Conservation (phyloP, 2,888 invertebrate genomes). For the Alloscopus bannaensis region DNA sequence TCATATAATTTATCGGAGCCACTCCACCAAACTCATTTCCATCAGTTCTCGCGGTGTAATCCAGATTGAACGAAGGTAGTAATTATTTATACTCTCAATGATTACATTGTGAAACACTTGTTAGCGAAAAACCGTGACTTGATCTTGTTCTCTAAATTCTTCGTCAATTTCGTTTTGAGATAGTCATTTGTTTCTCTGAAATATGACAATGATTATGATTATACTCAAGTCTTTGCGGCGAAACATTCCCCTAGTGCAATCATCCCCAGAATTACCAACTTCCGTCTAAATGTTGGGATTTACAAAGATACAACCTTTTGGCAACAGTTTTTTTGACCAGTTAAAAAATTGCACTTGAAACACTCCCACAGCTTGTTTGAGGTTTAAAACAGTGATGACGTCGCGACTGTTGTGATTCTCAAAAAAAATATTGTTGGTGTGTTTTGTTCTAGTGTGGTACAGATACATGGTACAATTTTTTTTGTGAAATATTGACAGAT, state of each 20-base stretch:
- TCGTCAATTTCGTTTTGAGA: not conserved
- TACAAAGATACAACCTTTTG: not conserved
- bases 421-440: too few species aligned
- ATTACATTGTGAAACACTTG: too few species aligned
- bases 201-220: constrained; percentile 46
- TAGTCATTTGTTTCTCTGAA: constrained; percentile 6
- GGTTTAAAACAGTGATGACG: too few species aligned
- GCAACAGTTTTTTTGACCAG: not conserved
- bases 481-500: constrained; percentile 47
- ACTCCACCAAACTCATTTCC: not conserved
- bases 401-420: too few species aligned
- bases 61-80: too few species aligned
- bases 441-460: too few species aligned
- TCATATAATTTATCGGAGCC: too few species aligned
- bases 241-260: constrained; percentile 25
- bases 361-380: not conserved
- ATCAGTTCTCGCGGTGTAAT: too few species aligned
- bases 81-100: too few species aligned
- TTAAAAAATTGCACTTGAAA: not conserved
- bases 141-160: constrained; percentile 14
- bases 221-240: constrained; percentile 46
- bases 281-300: constrained; percentile 21
- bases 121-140: constrained; percentile 36
- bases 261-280: too few species aligned
- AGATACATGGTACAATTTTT: not conserved